These are phyloP conservation scores for Chionomys nivalis DNA, from an alignment of 2,113 vertebrate genomes.

Conservation along the genomic window DNA sequence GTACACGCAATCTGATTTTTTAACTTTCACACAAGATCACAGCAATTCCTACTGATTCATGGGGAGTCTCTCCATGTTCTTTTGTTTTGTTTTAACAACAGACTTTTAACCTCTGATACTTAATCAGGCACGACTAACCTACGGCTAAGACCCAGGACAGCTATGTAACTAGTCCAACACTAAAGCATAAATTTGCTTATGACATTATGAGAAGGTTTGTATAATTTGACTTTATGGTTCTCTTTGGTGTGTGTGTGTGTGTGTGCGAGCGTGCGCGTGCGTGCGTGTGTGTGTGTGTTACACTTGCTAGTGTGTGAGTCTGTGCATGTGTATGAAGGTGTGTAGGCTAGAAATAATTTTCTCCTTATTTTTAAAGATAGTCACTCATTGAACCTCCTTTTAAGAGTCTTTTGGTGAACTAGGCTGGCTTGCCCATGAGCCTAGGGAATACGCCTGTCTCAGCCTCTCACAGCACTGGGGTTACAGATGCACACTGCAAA, in stretches of 20 bases:
- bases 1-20: not conserved
- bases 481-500: not conserved
- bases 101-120: not conserved
- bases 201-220: no score
- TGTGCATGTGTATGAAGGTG: not conserved
- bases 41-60: not conserved
- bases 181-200: not conserved
- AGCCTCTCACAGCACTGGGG: not conserved
- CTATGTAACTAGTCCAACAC: not conserved
- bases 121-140: not conserved
- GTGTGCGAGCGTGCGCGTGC: not conserved
- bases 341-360: not conserved
- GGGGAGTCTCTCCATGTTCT: not conserved
- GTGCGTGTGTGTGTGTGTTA: no score
- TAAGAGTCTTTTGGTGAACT: not conserved
- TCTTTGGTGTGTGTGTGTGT: not conserved
- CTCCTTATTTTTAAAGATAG: not conserved
- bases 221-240: not conserved
- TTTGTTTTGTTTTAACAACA: not conserved
- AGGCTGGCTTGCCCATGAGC: not conserved
- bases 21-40: not conserved
- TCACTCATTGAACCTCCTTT: not conserved
- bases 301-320: not conserved
- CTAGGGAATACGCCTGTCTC: not conserved
- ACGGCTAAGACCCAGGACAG: not conserved